A percentile compares a stretch with the other conserved stretches of the same genome.
Conservation (phyloP, 1,140 invertebrate genomes). For the Zaprionus tsacasi region DNA sequence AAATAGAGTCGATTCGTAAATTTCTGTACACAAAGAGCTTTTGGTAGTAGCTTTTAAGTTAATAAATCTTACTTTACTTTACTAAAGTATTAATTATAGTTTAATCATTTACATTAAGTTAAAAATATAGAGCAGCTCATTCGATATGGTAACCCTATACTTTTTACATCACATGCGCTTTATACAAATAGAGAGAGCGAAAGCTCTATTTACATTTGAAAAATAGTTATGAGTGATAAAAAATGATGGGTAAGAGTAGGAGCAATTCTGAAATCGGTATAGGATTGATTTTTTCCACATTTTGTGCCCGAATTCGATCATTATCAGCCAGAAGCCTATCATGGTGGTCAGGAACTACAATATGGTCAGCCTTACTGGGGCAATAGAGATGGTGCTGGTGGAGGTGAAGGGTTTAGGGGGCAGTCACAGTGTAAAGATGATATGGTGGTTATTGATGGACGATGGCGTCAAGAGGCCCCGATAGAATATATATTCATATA, state of each 20-base stretch:
- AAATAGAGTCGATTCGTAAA: not conserved
- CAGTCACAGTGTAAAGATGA: slow-evolving; percentile 43
- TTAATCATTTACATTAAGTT: no score
- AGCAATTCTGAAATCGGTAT: no score
- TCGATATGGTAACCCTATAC: not conserved
- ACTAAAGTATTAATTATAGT: no score
- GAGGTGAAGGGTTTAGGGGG: not conserved
- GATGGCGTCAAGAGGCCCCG: slow-evolving; percentile 57
- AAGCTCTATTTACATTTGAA: no score
- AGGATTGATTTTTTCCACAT: no score
- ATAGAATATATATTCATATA: not conserved
- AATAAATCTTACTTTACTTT: no score
- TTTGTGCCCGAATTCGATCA: no score
- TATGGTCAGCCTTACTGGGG: not conserved
- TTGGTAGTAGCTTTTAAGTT: not conserved
- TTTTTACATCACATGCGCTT: not conserved
- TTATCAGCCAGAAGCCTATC: not conserved
- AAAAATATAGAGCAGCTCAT: not conserved
- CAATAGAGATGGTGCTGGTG: not conserved
- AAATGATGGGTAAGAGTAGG: no score
- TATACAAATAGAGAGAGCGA: not conserved
- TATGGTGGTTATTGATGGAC: slow-evolving; percentile 31
- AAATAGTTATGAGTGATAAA: no score
- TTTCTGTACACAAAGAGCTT: not conserved
- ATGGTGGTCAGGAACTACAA: not conserved